Percentiles rank a stretch among this genome's conserved stretches.
Conservation (phyloP, 2,113 vertebrate species). For the Dendrocopos noguchii region DNA sequence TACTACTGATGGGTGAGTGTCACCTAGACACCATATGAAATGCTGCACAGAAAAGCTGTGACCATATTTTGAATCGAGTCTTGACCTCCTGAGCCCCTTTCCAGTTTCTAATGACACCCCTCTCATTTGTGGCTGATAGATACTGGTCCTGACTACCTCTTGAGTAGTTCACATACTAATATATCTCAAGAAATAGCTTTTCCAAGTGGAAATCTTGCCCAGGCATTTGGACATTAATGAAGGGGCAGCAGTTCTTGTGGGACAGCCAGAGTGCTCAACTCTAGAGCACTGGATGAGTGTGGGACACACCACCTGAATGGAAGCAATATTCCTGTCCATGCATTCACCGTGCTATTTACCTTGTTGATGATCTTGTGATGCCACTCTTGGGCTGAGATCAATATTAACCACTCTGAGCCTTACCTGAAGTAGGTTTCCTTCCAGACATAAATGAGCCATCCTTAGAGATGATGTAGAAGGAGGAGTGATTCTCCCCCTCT, state of each 20-base stretch:
- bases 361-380: neutral
- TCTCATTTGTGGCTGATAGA: neutral
- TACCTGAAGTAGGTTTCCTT: neutral
- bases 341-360: neutral
- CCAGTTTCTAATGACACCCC: neutral
- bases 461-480: neutral
- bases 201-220: neutral
- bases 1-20: too few species aligned
- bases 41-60: neutral
- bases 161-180: neutral
- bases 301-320: neutral
- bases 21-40: neutral
- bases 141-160: neutral
- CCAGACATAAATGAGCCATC: neutral
- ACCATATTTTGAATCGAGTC: neutral
- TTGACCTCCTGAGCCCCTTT: neutral
- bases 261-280: neutral
- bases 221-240: neutral
- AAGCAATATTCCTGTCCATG: neutral
- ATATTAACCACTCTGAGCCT: neutral
- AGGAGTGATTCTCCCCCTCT: too few species aligned
- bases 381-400: neutral
- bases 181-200: neutral
- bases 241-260: neutral
- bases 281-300: fast-evolving